Base-by-base conservation (phyloP, 1,140 invertebrate genomes). In the Listronotus bonariensis region DNA sequence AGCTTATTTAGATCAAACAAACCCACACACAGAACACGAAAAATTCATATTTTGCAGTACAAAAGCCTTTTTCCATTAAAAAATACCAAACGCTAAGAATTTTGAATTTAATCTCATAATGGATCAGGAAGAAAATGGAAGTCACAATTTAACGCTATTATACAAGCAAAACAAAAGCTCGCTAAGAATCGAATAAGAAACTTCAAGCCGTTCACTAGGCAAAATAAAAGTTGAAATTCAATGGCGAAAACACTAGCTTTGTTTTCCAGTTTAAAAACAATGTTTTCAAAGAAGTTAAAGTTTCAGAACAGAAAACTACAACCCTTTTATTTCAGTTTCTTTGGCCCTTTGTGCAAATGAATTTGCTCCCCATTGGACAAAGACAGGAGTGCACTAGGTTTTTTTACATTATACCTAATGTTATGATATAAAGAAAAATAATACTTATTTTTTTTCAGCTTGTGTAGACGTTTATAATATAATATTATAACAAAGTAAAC, bases 321-420 rank as follows among this genome's bases (percentile, higher is more conserved):
- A 68, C 67, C 67, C 56, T 68, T 68, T 65, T 56, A 60, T 68
- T 62, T 52, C 46, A 55, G 57, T 68, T 68, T 65, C 67, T 65
- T 68, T 68, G 62, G 57, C 17, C 48, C 45, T 68, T 68, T 68
- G 67, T 68, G 36, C 48, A 43, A 60, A 65, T 55, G 63, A 55
- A 55, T 65, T 65, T 58, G 54, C 42, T 43, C 46, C 36, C 38
- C 34, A 31, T 38, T 36, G 15, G 52, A 59, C 55, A 68, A 49
- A 55, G 49, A 14, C 48, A 54, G 59, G 32, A 12, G 15, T 34
- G 58, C 40, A 51, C 11, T 59, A n/a, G 20, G 20, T 26, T 26
- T 26, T 26, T 26, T 26, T n/a, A n/a, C n/a, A n/a, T n/a, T n/a
- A n/a, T n/a, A n/a, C n/a, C n/a, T n/a, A n/a, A n/a, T n/a, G n/a